Evolutionary conservation across 2,113 vertebrate species (phyloP).

Genomic region (Hoplias malabaricus): DNA sequence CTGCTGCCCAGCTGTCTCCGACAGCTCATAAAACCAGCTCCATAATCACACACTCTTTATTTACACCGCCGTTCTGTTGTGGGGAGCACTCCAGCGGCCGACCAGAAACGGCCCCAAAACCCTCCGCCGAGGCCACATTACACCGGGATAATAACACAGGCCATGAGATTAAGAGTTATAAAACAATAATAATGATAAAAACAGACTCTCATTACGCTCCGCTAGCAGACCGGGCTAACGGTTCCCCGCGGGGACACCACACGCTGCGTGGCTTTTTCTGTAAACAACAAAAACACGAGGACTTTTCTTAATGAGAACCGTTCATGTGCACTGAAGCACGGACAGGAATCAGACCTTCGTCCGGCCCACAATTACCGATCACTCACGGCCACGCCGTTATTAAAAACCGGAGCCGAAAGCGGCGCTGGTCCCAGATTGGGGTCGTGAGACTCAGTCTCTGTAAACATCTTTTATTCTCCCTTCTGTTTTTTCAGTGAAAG

Average conservation of each 20-base stretch:
- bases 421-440: no score
- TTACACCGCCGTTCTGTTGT: slow-evolving; percentile 11
- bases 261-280: not conserved
- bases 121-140: slow-evolving; percentile 28
- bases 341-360: not conserved
- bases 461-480: no score
- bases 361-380: not conserved
- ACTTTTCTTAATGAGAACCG: slow-evolving; percentile 11
- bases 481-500: no score
- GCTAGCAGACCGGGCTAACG: slow-evolving; percentile 43
- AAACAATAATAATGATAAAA: slow-evolving; percentile 42
- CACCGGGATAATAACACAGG: slow-evolving; percentile 14
- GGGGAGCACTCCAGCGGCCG: not conserved
- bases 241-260: slow-evolving; percentile 28
- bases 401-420: not conserved
- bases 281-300: slow-evolving; percentile 36
- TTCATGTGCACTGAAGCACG: slow-evolving; percentile 22
- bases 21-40: slow-evolving; percentile 26
- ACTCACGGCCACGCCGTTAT: not conserved
- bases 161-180: slow-evolving; percentile 39
- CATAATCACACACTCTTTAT: slow-evolving; percentile 23
- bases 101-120: slow-evolving; percentile 26
- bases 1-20: slow-evolving; percentile 26
- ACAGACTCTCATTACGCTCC: slow-evolving; percentile 35
- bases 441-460: no score